A percentile compares a stretch with the other conserved stretches of the same genome.
These are phyloP conservation scores for Istiophorus platypterus DNA, from an alignment of 2,113 vertebrate species.

Conservation along the genomic window DNA sequence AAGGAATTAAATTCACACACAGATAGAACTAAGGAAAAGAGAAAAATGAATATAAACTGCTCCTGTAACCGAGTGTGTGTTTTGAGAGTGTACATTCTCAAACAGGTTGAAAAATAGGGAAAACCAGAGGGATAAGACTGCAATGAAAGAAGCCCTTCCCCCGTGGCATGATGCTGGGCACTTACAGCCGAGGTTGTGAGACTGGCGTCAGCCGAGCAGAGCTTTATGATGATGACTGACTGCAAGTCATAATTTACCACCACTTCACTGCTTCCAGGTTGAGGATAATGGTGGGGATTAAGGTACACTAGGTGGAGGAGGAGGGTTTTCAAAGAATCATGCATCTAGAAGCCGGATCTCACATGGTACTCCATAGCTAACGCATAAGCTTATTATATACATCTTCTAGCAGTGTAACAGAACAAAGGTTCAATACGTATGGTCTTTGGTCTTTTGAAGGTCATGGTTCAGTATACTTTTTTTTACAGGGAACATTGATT, in stretches of 20 bases:
- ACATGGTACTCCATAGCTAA: not conserved
- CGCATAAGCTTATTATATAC: slow-evolving; percentile 7
- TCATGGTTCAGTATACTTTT: not conserved
- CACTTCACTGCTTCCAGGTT: slow-evolving; percentile 65
- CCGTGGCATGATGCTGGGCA: slow-evolving; percentile 16
- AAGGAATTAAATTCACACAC: not conserved
- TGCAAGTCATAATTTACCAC: slow-evolving; percentile 67
- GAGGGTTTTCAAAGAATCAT: slow-evolving; percentile 19
- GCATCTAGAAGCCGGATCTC: slow-evolving; percentile 24
- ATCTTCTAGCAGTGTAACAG: not conserved
- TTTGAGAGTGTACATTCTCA: not conserved
- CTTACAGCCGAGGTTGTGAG: slow-evolving; percentile 46
- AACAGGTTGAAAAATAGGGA: not conserved
- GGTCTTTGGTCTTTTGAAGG: not conserved
- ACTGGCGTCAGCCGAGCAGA: slow-evolving; percentile 54
- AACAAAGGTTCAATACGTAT: not conserved
- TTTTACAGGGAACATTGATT: not conserved
- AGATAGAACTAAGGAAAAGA: not conserved
- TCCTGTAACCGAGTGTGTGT: no score
- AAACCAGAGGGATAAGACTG: slow-evolving; percentile 14
- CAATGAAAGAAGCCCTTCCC: slow-evolving; percentile 26
- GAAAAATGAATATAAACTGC: not conserved
- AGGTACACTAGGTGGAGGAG: slow-evolving; percentile 34
- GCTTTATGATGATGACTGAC: slow-evolving; percentile 66
- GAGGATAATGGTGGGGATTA: slow-evolving; percentile 67